phyloP scores from a whole-genome alignment of 2,113 vertebrate species.

The Toxotes jaculatrix region DNA sequence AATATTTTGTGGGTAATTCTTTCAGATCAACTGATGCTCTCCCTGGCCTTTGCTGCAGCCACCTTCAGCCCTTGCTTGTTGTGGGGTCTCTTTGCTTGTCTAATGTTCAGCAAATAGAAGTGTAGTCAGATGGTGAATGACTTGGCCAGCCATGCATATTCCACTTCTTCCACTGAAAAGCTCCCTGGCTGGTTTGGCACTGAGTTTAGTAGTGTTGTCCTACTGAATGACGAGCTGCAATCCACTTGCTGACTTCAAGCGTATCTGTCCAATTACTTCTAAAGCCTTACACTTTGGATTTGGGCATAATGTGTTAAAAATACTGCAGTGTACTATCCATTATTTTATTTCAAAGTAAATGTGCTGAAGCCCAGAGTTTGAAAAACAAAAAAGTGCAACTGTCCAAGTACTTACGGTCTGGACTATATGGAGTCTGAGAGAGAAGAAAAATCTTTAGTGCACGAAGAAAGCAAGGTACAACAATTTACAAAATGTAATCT shows the following conservation, averaged over 20 bases:
- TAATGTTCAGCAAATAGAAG: neutral
- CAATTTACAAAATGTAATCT: conserved; percentile 37
- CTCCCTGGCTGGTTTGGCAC: neutral
- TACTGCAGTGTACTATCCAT: neutral
- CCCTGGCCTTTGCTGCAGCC: too few relatives aligned
- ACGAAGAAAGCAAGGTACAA: conserved; percentile 25
- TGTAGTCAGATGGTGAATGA: too few relatives aligned
- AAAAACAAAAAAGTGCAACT: neutral
- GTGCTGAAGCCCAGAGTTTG: too few relatives aligned
- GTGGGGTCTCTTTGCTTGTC: neutral
- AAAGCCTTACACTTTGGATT: neutral
- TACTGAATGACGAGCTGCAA: neutral
- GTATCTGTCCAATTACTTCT: neutral
- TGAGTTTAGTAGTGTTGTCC: too few relatives aligned
- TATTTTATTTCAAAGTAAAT: neutral
- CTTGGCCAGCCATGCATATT: neutral
- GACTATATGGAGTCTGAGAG: neutral
- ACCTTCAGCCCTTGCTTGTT: neutral
- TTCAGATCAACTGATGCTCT: too few relatives aligned
- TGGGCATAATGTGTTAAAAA: neutral
- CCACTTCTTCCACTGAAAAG: neutral
- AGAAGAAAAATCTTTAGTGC: neutral
- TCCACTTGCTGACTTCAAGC: neutral
- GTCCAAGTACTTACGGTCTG: neutral
- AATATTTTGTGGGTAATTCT: neutral